phyloP scores from a whole-genome alignment of 2,888 invertebrate genomes.

The Autographa gamma region DNA sequence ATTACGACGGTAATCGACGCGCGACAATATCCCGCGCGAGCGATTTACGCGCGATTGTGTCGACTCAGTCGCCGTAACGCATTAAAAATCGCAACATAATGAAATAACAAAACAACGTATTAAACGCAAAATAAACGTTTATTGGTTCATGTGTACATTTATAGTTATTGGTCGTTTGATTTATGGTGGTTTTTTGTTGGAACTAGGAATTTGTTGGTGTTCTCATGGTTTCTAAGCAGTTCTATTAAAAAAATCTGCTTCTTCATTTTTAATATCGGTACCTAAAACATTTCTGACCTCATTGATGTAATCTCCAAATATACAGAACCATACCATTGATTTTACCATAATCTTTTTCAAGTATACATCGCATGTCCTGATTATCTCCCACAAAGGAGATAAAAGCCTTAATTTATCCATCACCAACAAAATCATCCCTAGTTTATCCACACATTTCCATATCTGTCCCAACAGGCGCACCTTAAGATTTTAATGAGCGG shows the following conservation, averaged over 20 bases:
- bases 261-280: too few relatives aligned
- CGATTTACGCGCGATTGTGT: conserved; percentile 75
- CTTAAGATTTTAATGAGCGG: conserved; percentile 63
- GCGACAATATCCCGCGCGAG: conserved; percentile 67
- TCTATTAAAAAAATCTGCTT: neutral
- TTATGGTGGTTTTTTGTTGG: conserved; percentile 25
- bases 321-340: too few relatives aligned
- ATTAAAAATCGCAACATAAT: conserved; percentile 55
- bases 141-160: conserved; percentile 45
- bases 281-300: too few relatives aligned
- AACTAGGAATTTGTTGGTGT: conserved; percentile 3
- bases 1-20: conserved; percentile 60
- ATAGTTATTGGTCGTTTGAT: conserved; percentile 49
- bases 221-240: neutral
- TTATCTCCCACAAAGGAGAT: neutral
- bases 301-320: neutral
- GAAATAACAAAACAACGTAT: conserved; percentile 56
- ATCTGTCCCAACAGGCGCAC: conserved; percentile 50
- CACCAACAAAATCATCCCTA: conserved; percentile 14
- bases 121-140: conserved; percentile 58
- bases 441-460: conserved; percentile 47
- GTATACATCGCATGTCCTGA: neutral
- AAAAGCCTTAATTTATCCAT: conserved; percentile 23
- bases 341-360: neutral
- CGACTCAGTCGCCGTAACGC: conserved; percentile 54